phyloP scores from a whole-genome alignment of 2,113 vertebrate species.

The Nycticebus coucang region DNA sequence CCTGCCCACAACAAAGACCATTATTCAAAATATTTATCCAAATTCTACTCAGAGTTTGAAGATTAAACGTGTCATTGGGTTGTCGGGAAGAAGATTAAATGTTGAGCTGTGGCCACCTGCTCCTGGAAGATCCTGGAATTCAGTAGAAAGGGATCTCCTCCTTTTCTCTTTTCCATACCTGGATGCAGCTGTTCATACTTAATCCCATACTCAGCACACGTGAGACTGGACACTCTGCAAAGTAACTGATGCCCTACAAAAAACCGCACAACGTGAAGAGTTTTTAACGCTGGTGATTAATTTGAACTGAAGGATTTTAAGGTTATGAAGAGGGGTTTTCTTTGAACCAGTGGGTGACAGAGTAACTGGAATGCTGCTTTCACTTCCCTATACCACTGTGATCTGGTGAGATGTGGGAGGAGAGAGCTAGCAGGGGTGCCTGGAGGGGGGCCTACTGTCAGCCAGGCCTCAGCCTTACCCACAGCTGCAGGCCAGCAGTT shows the following conservation, averaged over 20 bases:
- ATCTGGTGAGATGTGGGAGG: background rate
- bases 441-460: accelerated
- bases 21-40: background rate
- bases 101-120: background rate
- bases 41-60: background rate
- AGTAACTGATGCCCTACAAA: background rate
- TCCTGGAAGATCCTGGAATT: background rate
- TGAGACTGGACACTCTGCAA: background rate
- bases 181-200: background rate
- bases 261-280: background rate
- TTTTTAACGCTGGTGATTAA: background rate
- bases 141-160: background rate
- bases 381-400: accelerated
- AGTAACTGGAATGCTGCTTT: background rate
- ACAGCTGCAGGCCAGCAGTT: accelerated
- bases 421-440: background rate
- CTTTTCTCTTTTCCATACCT: accelerated
- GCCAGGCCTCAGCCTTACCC: accelerated
- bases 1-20: background rate
- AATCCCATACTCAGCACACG: background rate
- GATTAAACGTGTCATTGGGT: background rate
- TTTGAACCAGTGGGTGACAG: background rate
- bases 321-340: background rate
- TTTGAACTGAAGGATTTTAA: background rate
- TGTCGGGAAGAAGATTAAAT: background rate